Conservation (phyloP, 2,888 invertebrate genomes). For the Aelia acuminata region DNA sequence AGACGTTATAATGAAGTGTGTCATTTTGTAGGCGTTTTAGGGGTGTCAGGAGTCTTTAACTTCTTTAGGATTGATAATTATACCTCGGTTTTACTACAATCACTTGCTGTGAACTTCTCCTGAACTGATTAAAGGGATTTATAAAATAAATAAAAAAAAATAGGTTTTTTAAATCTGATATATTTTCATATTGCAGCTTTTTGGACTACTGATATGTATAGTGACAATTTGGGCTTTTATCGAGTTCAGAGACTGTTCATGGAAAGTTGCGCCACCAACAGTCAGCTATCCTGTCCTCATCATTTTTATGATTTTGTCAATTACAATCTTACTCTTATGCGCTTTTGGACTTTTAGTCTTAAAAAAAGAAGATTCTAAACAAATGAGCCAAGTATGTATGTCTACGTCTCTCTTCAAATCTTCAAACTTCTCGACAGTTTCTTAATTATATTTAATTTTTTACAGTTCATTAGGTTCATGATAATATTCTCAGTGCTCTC, state of each 20-base stretch:
- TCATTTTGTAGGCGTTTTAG: too few species aligned
- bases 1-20: too few species aligned
- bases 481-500: not conserved
- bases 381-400: not conserved
- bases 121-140: too few species aligned
- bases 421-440: not conserved
- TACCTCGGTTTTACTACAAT: too few species aligned
- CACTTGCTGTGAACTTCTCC: too few species aligned
- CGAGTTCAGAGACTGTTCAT: not conserved
- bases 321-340: not conserved
- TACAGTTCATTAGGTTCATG: not conserved
- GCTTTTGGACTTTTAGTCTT: not conserved
- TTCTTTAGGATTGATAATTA: too few species aligned
- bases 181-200: not conserved
- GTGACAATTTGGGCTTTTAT: conserved; percentile 15
- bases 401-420: not conserved
- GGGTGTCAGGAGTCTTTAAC: too few species aligned
- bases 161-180: not conserved
- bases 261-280: not conserved
- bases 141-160: too few species aligned
- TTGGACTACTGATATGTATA: not conserved
- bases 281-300: not conserved
- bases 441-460: not conserved
- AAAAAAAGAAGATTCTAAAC: not conserved
- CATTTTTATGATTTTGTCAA: not conserved